Percentiles rank a stretch among this genome's conserved stretches.
Conservation (phyloP, 2,888 invertebrate genomes). For the Aleiodes alternator region DNA sequence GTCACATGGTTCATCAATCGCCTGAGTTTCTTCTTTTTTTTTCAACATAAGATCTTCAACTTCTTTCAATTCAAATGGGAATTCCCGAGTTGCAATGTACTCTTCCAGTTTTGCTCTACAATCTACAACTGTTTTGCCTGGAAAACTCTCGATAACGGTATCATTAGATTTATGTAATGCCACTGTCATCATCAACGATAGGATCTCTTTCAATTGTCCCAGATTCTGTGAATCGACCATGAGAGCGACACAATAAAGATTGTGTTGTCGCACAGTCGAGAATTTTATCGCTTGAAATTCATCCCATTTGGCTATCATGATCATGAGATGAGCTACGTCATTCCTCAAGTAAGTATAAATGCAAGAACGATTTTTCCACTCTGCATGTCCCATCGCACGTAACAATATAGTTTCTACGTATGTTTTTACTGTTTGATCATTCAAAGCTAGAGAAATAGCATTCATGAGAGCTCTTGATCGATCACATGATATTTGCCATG, state of each 20-base stretch:
- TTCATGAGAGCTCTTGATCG: slow-evolving; percentile 47
- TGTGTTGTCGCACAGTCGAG: slow-evolving; percentile 8
- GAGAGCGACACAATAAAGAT: slow-evolving; percentile 3
- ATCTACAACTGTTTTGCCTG: not conserved
- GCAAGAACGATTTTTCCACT: not conserved
- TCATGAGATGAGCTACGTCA: slow-evolving; percentile 4
- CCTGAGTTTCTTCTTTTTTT: too few relatives aligned
- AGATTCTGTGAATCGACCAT: slow-evolving; percentile 29
- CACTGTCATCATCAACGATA: not conserved
- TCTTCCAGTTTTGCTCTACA: not conserved
- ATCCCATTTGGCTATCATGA: not conserved
- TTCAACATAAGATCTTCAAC: too few relatives aligned
- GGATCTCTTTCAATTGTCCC: not conserved
- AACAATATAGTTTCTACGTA: slow-evolving; percentile 43
- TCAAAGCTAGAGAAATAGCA: slow-evolving; percentile 47
- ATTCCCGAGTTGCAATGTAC: not conserved
- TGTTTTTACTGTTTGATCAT: slow-evolving; percentile 40
- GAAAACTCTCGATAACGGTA: not conserved
- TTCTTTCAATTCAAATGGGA: not conserved
- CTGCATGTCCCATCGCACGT: not conserved
- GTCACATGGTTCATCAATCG: not conserved
- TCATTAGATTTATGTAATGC: slow-evolving; percentile 24
- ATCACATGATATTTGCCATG: slow-evolving; percentile 44
- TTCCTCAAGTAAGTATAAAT: slow-evolving; percentile 1
- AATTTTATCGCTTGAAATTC: not conserved